phyloP scores from a whole-genome alignment of 2,113 vertebrate species.

The Bungarus multicinctus region DNA sequence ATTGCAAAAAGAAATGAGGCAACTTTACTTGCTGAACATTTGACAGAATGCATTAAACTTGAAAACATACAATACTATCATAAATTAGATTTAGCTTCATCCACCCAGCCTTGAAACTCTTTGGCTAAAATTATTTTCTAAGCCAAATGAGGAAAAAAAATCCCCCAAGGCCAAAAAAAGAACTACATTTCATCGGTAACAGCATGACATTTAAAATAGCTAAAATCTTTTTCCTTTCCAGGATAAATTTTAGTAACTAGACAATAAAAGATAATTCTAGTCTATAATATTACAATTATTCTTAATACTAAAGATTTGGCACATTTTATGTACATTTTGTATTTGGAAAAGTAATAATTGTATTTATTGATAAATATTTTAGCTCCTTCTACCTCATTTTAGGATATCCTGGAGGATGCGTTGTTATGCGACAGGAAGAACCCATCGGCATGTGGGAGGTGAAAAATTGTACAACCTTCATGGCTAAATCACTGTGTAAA shows the following conservation, averaged over 20 bases:
- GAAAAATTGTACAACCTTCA: conserved; percentile 82
- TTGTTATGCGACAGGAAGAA: conserved; percentile 76
- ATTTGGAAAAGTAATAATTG: conserved; percentile 12
- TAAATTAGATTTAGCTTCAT: not conserved
- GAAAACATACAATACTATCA: not conserved
- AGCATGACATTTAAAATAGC: not conserved
- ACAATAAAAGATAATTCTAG: not conserved
- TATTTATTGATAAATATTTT: not conserved
- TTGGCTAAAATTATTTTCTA: not conserved
- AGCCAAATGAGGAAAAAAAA: not conserved
- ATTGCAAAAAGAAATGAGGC: not conserved
- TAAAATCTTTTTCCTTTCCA: not conserved
- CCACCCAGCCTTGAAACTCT: not conserved
- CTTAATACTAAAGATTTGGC: not conserved
- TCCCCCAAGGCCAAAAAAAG: not conserved
- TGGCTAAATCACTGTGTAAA: conserved; percentile 87
- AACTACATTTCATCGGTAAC: not conserved
- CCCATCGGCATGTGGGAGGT: conserved; percentile 89
- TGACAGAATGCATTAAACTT: not conserved
- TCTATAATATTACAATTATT: not conserved
- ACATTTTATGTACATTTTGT: not conserved
- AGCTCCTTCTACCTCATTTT: conserved; percentile 5
- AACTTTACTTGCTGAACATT: not conserved
- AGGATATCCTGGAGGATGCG: conserved; percentile 84
- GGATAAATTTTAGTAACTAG: not conserved